Percentiles rank a stretch among this genome's conserved stretches.
These are phyloP conservation scores for Orthonyx spaldingii DNA, from an alignment of 2,113 vertebrate genomes.

Conservation along the genomic window DNA sequence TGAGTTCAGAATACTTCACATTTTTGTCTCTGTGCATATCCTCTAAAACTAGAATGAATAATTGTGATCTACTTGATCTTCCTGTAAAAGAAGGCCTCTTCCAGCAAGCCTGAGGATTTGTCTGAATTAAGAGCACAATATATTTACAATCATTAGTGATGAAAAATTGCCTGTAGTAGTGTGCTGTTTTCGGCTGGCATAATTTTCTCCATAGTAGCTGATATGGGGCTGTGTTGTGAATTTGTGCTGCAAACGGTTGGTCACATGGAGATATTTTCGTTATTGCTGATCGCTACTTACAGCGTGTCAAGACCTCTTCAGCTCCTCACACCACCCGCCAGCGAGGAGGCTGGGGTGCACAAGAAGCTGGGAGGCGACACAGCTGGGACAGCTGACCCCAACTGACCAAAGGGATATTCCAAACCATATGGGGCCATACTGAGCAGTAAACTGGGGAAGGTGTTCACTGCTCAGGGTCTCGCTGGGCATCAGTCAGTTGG, in stretches of 20 bases:
- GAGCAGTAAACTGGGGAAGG: not conserved
- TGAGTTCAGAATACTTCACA: not conserved
- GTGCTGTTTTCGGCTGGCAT: not conserved
- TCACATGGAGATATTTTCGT: not conserved
- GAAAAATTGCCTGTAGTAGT: not conserved
- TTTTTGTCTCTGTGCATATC: not conserved
- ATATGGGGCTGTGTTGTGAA: not conserved
- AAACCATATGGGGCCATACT: not conserved
- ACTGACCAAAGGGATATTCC: not conserved
- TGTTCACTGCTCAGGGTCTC: not conserved
- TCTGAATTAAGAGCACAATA: not conserved
- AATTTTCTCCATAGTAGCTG: not conserved
- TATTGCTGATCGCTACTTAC: not conserved
- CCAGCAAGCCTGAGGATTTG: not conserved
- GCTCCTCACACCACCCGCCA: fast-evolving
- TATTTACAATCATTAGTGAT: not conserved
- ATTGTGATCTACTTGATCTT: not conserved
- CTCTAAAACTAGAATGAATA: not conserved
- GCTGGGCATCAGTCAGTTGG: not conserved
- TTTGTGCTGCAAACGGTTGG: not conserved
- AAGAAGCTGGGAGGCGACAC: not conserved
- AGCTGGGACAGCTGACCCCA: not conserved
- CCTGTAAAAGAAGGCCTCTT: not conserved
- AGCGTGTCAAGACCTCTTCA: not conserved
- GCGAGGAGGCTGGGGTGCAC: not conserved